Percentiles rank a stretch among this genome's conserved stretches.
These are phyloP conservation scores for Pheucticus melanocephalus DNA, from an alignment of 2,113 vertebrate species.

Conservation along the genomic window DNA sequence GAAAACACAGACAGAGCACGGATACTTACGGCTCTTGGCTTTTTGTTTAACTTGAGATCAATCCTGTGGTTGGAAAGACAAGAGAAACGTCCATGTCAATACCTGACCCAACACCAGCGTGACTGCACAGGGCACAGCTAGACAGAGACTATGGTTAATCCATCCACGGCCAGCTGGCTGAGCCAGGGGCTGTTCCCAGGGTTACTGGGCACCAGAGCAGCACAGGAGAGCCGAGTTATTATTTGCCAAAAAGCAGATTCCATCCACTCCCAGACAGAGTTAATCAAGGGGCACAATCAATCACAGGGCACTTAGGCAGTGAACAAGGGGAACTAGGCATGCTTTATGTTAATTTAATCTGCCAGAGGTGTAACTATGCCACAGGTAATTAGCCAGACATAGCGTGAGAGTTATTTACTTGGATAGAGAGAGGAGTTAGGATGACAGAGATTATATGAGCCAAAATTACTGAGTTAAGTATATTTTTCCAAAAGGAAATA, in stretches of 20 bases:
- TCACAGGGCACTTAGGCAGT: constrained; percentile 39
- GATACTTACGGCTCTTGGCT: constrained; percentile 96
- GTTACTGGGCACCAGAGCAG: constrained; percentile 57
- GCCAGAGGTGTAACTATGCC: constrained; percentile 47
- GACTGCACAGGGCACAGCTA: constrained; percentile 72
- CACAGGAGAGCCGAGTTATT: constrained; percentile 34
- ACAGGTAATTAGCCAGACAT: constrained; percentile 32
- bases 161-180: constrained; percentile 57
- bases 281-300: constrained; percentile 15
- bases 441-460: constrained; percentile 1
- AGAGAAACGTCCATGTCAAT: constrained; percentile 72
- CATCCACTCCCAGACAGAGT: constrained; percentile 45
- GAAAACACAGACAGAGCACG: constrained; percentile 28
- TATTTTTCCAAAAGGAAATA: constrained; percentile 57
- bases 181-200: constrained; percentile 55
- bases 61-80: constrained; percentile 83
- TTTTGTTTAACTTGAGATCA: constrained; percentile 99
- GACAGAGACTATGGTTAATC: constrained; percentile 69
- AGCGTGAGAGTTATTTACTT: constrained; percentile 16
- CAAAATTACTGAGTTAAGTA: constrained; percentile 40
- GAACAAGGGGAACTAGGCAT: constrained; percentile 19
- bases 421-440: constrained; percentile 16
- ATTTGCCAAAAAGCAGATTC: constrained; percentile 61
- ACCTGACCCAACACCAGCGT: neutral
- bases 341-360: constrained; percentile 63